Percentiles rank a stretch among this genome's conserved stretches.
phyloP scores from a whole-genome alignment of 2,113 vertebrate genomes.

The Carollia perspicillata region DNA sequence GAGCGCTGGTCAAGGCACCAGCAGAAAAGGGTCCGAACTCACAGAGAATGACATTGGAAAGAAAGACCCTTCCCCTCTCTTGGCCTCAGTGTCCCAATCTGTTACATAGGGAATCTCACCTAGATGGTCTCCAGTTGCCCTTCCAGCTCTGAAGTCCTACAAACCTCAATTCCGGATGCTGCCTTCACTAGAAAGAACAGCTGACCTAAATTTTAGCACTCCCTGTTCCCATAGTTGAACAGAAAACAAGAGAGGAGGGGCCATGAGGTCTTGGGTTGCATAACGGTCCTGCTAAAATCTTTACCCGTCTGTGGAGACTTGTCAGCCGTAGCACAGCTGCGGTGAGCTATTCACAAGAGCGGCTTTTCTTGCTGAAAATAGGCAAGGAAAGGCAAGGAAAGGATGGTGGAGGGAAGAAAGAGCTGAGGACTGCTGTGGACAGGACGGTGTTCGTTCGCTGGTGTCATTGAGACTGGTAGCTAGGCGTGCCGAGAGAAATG shows the following conservation, averaged over 20 bases:
- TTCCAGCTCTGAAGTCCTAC: neutral
- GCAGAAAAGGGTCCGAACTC: neutral
- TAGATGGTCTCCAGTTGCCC: neutral
- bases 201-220: neutral
- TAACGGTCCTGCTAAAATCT: neutral
- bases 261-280: neutral
- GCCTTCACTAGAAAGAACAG: neutral
- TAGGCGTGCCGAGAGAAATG: neutral
- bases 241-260: neutral
- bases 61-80: neutral
- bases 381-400: too few relatives aligned
- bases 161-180: neutral
- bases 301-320: neutral
- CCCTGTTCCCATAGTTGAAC: neutral
- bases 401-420: neutral
- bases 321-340: neutral
- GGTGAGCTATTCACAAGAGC: neutral
- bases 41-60: neutral
- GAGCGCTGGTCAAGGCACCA: neutral
- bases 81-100: neutral
- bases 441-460: neutral
- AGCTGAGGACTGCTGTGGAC: neutral
- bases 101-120: neutral
- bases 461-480: neutral
- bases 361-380: conserved; percentile 18